Conservation (phyloP, 1,140 invertebrate genomes). For the Platyscapa corneri region DNA sequence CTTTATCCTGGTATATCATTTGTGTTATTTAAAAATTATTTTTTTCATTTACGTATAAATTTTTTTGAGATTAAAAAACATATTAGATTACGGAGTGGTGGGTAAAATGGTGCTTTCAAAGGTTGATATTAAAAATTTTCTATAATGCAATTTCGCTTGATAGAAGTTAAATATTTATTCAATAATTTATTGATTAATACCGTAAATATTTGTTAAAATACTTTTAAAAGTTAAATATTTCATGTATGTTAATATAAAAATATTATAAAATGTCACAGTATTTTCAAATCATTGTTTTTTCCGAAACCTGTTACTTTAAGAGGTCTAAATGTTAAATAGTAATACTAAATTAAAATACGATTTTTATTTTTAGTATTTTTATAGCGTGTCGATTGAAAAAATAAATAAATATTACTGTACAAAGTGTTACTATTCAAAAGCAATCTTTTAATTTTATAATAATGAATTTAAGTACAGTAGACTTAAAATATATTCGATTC, state of each 20-base stretch:
- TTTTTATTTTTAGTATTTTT: too few species aligned
- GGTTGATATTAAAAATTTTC: not conserved
- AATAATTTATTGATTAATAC: not conserved
- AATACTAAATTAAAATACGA: too few species aligned
- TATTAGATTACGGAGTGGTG: not conserved
- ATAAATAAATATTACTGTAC: too few species aligned
- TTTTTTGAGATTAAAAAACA: not conserved
- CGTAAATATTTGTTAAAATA: not conserved
- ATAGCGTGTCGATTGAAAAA: too few species aligned
- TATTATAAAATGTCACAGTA: not conserved
- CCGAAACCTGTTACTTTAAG: too few species aligned
- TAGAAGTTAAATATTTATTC: not conserved
- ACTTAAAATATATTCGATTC: too few species aligned
- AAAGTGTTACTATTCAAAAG: too few species aligned
- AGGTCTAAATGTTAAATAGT: too few species aligned
- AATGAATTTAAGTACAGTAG: too few species aligned
- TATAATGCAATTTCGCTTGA: not conserved
- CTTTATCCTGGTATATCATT: conserved; percentile 4
- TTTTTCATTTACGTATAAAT: not conserved
- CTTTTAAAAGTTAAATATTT: not conserved
- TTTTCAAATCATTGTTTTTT: not conserved
- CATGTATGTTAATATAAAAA: not conserved
- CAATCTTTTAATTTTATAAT: too few species aligned
- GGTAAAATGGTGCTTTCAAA: not conserved
- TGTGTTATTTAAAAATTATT: not conserved